Conservation (phyloP, 2,113 vertebrate genomes). For the Artemisiospiza belli region DNA sequence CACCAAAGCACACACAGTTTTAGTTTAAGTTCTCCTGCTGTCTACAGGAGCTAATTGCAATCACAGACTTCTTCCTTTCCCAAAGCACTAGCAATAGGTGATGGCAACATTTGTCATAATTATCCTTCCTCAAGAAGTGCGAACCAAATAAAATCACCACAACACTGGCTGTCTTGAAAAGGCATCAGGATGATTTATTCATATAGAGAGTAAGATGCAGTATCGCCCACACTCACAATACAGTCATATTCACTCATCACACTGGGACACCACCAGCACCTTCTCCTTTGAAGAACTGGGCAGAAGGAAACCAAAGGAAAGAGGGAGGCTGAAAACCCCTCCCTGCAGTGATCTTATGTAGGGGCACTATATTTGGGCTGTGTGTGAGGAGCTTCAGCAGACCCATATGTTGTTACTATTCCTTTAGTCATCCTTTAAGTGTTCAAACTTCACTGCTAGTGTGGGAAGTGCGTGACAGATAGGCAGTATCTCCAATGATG, state of each 20-base stretch:
- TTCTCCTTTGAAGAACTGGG: not conserved
- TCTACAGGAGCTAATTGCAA: conserved; percentile 39
- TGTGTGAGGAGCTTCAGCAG: not conserved
- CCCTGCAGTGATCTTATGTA: not conserved
- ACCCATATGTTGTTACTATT: not conserved
- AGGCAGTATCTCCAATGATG: conserved; percentile 13
- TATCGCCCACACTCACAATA: not conserved
- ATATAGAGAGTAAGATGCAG: not conserved
- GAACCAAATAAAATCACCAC: conserved; percentile 50
- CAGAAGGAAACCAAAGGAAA: not conserved
- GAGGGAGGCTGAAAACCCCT: not conserved
- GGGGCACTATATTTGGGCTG: not conserved
- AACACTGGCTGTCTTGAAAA: not conserved
- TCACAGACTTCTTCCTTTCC: conserved; percentile 3
- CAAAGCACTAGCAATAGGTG: conserved; percentile 27
- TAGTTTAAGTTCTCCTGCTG: conserved; percentile 17
- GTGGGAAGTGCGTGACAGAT: conserved; percentile 16
- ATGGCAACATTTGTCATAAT: conserved; percentile 61
- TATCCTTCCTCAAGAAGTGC: not conserved
- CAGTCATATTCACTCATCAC: not conserved
- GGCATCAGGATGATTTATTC: conserved; percentile 17
- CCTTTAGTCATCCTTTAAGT: not conserved
- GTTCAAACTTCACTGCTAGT: not conserved
- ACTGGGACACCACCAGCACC: not conserved
- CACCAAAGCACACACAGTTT: not conserved